Percentiles rank a stretch among this genome's conserved stretches.
Evolutionary conservation across 2,888 invertebrate species (phyloP).

Genomic region (Eupithecia tripunctaria): DNA sequence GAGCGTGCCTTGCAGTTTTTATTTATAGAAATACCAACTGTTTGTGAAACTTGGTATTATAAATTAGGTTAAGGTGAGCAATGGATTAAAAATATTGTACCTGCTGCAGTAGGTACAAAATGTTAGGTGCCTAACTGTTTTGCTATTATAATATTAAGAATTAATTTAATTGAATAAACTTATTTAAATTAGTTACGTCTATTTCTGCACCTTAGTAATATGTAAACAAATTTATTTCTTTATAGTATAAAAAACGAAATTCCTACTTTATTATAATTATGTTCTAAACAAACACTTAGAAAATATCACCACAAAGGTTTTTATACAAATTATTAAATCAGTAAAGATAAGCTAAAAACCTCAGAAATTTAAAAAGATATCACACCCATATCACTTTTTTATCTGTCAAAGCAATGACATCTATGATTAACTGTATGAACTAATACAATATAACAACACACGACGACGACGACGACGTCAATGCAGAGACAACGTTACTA

Average conservation of each 20-base stretch:
- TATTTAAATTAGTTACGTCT: neutral
- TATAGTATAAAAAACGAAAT: no score
- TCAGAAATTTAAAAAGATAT: no score
- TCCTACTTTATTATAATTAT: no score
- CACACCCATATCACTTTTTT: neutral
- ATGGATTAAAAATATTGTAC: neutral
- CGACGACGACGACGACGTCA: neutral
- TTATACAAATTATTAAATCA: neutral
- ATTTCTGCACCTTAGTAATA: neutral
- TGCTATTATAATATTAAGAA: neutral
- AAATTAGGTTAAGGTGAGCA: neutral
- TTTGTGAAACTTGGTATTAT: neutral
- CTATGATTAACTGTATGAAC: slow-evolving; percentile 12
- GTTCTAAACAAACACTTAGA: neutral
- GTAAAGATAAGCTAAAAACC: neutral
- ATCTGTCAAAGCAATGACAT: slow-evolving; percentile 7
- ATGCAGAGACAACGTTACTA: neutral
- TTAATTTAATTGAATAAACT: no score
- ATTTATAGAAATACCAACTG: neutral
- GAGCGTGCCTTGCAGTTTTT: neutral
- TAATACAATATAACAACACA: neutral
- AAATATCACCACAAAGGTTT: neutral
- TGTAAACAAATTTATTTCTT: no score
- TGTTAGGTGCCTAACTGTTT: neutral
- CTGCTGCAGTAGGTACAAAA: neutral